These are phyloP conservation scores for Synanthedon myopaeformis DNA, from an alignment of 2,888 invertebrate genomes.

Conservation along the genomic window DNA sequence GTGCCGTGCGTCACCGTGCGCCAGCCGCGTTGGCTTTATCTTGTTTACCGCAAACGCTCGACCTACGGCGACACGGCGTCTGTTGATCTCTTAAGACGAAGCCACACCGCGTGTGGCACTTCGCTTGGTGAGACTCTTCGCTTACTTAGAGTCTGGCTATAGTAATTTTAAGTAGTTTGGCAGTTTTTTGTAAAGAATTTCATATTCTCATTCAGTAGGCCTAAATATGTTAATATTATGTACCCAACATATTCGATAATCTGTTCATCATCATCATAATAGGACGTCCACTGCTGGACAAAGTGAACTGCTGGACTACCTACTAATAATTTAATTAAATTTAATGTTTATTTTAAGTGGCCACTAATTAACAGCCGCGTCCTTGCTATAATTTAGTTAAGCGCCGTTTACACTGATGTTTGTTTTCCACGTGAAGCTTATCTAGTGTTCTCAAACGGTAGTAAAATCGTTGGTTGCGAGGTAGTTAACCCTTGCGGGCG, in stretches of 20 bases:
- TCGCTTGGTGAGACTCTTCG: background rate
- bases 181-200: too few species aligned
- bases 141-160: too few species aligned
- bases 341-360: too few species aligned
- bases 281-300: too few species aligned
- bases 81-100: conserved; percentile 6
- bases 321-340: too few species aligned
- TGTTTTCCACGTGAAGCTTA: conserved; percentile 56
- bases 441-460: conserved; percentile 60
- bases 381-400: conserved; percentile 38
- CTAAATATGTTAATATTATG: too few species aligned
- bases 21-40: conserved; percentile 28
- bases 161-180: too few species aligned
- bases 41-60: conserved; percentile 35
- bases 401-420: conserved; percentile 56
- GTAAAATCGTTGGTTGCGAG: conserved; percentile 62
- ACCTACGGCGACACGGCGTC: conserved; percentile 26
- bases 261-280: too few species aligned
- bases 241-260: too few species aligned
- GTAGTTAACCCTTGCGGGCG: conserved; percentile 63
- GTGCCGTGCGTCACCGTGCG: conserved; percentile 22
- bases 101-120: too few species aligned
- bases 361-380: background rate
- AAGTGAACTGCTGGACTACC: too few species aligned
- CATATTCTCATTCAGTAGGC: too few species aligned